phyloP scores from a whole-genome alignment of 92 coral and sea anemone genomes.

The Phenganax subtilis region DNA sequence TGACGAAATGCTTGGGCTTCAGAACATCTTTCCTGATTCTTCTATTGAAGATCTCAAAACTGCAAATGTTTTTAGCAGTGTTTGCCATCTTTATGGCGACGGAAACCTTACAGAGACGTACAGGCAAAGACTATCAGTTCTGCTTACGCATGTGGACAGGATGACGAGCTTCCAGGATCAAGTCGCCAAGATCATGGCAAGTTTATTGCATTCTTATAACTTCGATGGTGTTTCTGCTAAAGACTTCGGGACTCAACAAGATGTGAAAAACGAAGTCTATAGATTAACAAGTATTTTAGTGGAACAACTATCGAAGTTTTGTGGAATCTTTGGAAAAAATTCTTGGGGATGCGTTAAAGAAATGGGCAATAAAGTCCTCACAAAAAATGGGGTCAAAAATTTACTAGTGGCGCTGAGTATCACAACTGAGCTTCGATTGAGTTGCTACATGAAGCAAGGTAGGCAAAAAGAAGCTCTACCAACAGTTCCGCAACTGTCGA shows the following conservation, averaged over 20 bases:
- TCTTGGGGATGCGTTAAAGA: conserved; percentile 25
- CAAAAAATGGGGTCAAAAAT: conserved; percentile 5
- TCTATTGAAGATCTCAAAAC: conserved; percentile 20
- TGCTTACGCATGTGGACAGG: conserved; percentile 17
- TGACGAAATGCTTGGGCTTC: conserved; percentile 35
- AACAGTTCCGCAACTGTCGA: conserved; percentile 28
- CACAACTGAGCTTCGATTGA: conserved; percentile 34
- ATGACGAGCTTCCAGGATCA: conserved; percentile 17
- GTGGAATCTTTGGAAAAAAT: conserved; percentile 27
- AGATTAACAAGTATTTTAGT: conserved; percentile 31
- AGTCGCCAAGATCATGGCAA: neutral
- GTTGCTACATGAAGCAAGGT: conserved; percentile 26
- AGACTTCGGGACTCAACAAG: conserved; percentile 20
- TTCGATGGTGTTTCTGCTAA: neutral
- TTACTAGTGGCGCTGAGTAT: conserved; percentile 17
- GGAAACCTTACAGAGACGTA: conserved; percentile 8
- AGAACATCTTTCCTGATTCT: conserved; percentile 14
- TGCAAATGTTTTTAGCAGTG: conserved; percentile 37
- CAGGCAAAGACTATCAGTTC: neutral
- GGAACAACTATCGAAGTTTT: conserved; percentile 32
- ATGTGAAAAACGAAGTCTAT: conserved; percentile 32
- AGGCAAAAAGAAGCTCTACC: conserved; percentile 39
- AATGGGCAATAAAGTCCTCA: conserved; percentile 11
- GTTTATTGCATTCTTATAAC: neutral
- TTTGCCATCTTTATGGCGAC: conserved; percentile 28